Evolutionary conservation across 2,113 vertebrate genomes (phyloP).

Genomic region (Thunnus maccoyii): DNA sequence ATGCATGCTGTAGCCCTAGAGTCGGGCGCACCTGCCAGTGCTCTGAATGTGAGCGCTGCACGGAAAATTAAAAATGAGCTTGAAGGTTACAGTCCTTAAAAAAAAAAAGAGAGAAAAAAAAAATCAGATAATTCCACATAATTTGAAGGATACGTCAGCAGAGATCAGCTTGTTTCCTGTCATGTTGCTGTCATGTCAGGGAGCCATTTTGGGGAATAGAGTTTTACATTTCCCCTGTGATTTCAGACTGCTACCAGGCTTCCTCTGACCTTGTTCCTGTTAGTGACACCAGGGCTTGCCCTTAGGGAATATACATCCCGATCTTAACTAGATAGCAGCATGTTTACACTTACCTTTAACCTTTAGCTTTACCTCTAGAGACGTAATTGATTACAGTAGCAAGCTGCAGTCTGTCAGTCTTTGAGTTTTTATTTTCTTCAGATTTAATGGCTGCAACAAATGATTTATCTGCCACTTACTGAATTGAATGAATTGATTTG

Average conservation of each 20-base stretch:
- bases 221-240: slow-evolving; percentile 75
- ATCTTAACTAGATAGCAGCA: slow-evolving; percentile 69
- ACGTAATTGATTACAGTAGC: slow-evolving; percentile 61
- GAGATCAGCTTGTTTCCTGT: slow-evolving; percentile 58
- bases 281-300: slow-evolving; percentile 71
- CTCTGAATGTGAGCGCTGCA: slow-evolving; percentile 40
- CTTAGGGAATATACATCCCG: slow-evolving; percentile 69
- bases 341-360: slow-evolving; percentile 81
- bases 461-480: not conserved
- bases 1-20: slow-evolving; percentile 66
- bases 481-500: not conserved
- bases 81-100: slow-evolving; percentile 51
- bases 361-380: slow-evolving; percentile 65
- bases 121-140: slow-evolving; percentile 47
- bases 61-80: slow-evolving; percentile 66
- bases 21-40: slow-evolving; percentile 57
- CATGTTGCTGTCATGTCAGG: slow-evolving; percentile 39
- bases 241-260: slow-evolving; percentile 69
- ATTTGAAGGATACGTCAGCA: slow-evolving; percentile 46
- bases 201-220: slow-evolving; percentile 51
- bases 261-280: slow-evolving; percentile 71
- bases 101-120: not conserved
- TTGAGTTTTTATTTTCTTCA: slow-evolving; percentile 15
- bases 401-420: slow-evolving; percentile 29
- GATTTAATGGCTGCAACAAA: not conserved